These are phyloP conservation scores for Channa striata DNA, from an alignment of 2,797 vertebrate species.

Conservation along the genomic window DNA sequence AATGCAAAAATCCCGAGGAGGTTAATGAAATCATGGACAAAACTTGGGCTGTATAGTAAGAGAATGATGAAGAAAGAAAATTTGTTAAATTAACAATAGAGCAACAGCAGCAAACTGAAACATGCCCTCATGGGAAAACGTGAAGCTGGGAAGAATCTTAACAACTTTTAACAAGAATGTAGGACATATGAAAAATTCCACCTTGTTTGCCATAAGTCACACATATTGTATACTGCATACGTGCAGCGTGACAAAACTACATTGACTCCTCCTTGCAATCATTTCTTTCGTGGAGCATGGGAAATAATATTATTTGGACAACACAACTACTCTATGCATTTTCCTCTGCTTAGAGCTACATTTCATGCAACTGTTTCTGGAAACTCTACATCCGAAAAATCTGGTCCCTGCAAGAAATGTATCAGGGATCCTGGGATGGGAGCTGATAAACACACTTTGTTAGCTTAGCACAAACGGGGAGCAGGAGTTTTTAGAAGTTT, in stretches of 20 bases:
- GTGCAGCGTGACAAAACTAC: neutral
- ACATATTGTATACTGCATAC: neutral
- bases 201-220: neutral
- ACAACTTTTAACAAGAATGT: neutral
- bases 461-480: too few relatives aligned
- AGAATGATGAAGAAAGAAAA: neutral
- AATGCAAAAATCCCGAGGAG: neutral
- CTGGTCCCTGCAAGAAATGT: too few relatives aligned
- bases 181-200: neutral
- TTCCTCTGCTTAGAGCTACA: too few relatives aligned
- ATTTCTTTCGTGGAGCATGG: too few relatives aligned
- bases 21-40: neutral
- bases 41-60: neutral
- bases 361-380: too few relatives aligned
- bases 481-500: too few relatives aligned
- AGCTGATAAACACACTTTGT: too few relatives aligned
- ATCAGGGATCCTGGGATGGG: too few relatives aligned
- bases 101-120: neutral
- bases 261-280: too few relatives aligned
- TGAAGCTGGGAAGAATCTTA: neutral
- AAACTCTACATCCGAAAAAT: too few relatives aligned
- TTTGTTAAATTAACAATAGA: neutral
- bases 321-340: too few relatives aligned
- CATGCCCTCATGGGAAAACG: neutral
- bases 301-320: too few relatives aligned